Evolutionary conservation across 2,888 invertebrate genomes (phyloP), one percentile per base, ranked within the genome.

Genomic region (Sisyra nigra): DNA sequence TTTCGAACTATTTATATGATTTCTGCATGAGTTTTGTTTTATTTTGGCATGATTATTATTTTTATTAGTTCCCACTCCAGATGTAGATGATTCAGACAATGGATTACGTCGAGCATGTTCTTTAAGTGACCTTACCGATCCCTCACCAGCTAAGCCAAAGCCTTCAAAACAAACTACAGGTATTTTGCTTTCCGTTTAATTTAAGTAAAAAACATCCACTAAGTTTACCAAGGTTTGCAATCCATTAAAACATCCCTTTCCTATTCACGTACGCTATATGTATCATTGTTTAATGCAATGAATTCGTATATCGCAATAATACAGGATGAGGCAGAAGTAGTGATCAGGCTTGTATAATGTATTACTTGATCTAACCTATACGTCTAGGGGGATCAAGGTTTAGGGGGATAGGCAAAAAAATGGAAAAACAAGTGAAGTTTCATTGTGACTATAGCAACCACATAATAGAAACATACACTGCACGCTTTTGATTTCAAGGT

Each of bases 61-160:
- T 41, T 48, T 56, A 33, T 51, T 52, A 48, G 59, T 60, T 60
- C 56, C 60, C 60, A 60, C 57, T 46, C 57, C 57, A 54, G 50
- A 59, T 55, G 59, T 57, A 36, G 46, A 49, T 48, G 57, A 54
- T 51, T 64, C 65, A 47, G 66, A 65, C 53, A 64, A 69, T 53
- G 79, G 78, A 50, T 77, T 86, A 69, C 69, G 86, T 53, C 72
- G 84, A 50, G 81, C 84, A 53, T 82, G 82, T 62, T 85, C 85
- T 45, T 73, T 86, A 54, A 82, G 80, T 54, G 85, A 86, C 63
- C 71, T 64, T 43, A 62, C 60, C 54, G 57, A 62, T 55, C 61
- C 61, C 54, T 54, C 54, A 41, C 52, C 59, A 41, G 48, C 53
- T 37, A 49, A 54, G 40, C 53, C 54, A 45, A 60, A 61, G 51